Evolutionary conservation across 1,140 invertebrate genomes (phyloP).

Genomic region (Drosophila asahinai): DNA sequence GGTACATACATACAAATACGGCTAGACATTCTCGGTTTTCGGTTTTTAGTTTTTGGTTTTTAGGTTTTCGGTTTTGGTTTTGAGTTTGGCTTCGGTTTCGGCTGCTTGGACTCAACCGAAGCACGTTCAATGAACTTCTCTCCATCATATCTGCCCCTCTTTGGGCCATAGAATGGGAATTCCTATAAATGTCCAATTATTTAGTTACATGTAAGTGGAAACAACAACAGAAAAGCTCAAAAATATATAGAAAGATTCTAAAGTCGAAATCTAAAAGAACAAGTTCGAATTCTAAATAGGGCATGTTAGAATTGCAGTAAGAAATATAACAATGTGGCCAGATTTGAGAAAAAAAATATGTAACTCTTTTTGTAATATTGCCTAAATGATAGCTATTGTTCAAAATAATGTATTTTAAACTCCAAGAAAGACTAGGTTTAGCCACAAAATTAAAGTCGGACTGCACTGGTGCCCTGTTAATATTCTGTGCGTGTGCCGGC

Average conservation of each 20-base stretch:
- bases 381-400: too few relatives aligned
- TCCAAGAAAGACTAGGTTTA: too few relatives aligned
- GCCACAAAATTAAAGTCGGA: too few relatives aligned
- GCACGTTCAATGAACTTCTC: slow-evolving; percentile 72
- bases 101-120: slow-evolving; percentile 11
- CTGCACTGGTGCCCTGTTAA: too few relatives aligned
- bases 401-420: too few relatives aligned
- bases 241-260: neutral
- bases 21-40: slow-evolving; percentile 49
- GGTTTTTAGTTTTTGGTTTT: slow-evolving; percentile 20
- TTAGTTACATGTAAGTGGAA: slow-evolving; percentile 33
- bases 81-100: slow-evolving; percentile 26
- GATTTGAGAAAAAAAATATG: too few relatives aligned
- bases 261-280: too few relatives aligned
- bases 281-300: too few relatives aligned
- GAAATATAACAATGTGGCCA: too few relatives aligned
- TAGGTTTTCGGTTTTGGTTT: slow-evolving; percentile 41
- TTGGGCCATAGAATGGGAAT: slow-evolving; percentile 46
- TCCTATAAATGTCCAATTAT: slow-evolving; percentile 67
- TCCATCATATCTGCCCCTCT: slow-evolving; percentile 1
- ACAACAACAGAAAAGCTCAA: slow-evolving; percentile 15
- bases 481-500: too few relatives aligned
- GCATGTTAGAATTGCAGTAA: too few relatives aligned
- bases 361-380: too few relatives aligned
- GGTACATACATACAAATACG: slow-evolving; percentile 30